Conservation (phyloP, 1,140 invertebrate genomes). For the Linepithema humile region DNA sequence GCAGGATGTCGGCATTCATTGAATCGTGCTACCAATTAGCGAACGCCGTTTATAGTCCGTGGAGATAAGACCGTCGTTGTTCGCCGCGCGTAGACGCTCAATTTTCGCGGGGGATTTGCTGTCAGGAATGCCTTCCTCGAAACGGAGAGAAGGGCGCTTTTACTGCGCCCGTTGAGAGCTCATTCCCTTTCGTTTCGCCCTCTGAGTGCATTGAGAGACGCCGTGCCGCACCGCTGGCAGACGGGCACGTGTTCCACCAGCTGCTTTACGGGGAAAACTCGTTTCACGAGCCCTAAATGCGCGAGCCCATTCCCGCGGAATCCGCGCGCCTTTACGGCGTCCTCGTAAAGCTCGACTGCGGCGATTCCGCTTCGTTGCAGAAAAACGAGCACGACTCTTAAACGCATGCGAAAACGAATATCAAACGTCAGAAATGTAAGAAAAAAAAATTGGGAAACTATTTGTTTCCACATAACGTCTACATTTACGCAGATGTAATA, state of each 20-base stretch:
- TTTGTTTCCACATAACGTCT: no score
- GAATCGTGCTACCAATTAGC: background rate
- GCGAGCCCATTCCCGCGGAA: background rate
- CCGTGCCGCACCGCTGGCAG: background rate
- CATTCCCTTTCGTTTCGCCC: constrained; percentile 34
- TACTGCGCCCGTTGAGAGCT: background rate
- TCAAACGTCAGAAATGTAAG: background rate
- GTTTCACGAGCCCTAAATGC: constrained; percentile 35
- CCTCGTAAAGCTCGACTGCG: background rate
- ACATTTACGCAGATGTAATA: background rate
- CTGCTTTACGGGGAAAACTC: constrained; percentile 28
- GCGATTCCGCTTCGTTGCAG: background rate
- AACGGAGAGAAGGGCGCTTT: constrained; percentile 21
- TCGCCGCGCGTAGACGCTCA: background rate
- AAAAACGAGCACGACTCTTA: background rate
- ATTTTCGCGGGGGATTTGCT: background rate
- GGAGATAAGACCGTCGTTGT: constrained; percentile 10
- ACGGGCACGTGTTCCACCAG: background rate
- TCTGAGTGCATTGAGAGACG: background rate
- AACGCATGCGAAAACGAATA: background rate
- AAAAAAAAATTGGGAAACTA: no score
- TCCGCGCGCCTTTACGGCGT: background rate
- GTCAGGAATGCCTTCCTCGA: constrained; percentile 20
- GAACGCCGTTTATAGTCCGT: background rate
- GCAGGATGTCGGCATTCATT: background rate